Evolutionary conservation across 2,888 invertebrate species (phyloP).

Genomic region (Cephus spinipes): DNA sequence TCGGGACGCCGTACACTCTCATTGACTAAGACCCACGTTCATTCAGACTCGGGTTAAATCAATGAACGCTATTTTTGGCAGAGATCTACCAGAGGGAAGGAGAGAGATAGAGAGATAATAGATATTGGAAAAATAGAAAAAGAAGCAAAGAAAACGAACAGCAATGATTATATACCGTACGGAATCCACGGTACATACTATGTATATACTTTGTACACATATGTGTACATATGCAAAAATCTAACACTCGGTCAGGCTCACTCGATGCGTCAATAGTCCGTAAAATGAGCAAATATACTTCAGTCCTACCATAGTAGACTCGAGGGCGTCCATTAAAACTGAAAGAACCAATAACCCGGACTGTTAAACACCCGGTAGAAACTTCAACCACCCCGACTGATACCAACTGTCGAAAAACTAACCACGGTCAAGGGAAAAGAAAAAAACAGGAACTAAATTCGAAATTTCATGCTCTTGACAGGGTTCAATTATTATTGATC

Average conservation of each 20-base stretch:
- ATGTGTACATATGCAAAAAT: conserved; percentile 24
- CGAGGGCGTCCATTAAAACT: conserved; percentile 33
- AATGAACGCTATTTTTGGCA: conserved; percentile 54
- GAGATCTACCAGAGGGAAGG: conserved; percentile 14
- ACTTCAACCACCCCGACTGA: background rate
- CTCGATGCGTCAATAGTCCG: conserved; percentile 18
- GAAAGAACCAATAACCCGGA: background rate
- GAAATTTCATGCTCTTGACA: background rate
- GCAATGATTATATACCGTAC: background rate
- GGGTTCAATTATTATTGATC: background rate
- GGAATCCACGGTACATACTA: background rate
- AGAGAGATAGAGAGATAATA: background rate
- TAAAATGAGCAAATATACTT: conserved; percentile 36
- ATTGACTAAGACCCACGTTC: conserved; percentile 28
- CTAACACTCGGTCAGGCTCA: conserved; percentile 7
- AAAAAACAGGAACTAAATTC: background rate
- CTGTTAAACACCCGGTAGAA: background rate
- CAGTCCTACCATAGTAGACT: conserved; percentile 30
- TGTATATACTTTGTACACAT: background rate
- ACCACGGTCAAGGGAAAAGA: background rate
- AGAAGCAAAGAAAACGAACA: background rate
- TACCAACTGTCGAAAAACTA: background rate
- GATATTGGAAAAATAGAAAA: background rate
- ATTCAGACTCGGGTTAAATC: conserved; percentile 41
- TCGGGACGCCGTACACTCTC: conserved; percentile 27